Evolutionary conservation across 2,113 vertebrate species (phyloP), one percentile per base, ranked within the genome.

Genomic region (Castor canadensis): DNA sequence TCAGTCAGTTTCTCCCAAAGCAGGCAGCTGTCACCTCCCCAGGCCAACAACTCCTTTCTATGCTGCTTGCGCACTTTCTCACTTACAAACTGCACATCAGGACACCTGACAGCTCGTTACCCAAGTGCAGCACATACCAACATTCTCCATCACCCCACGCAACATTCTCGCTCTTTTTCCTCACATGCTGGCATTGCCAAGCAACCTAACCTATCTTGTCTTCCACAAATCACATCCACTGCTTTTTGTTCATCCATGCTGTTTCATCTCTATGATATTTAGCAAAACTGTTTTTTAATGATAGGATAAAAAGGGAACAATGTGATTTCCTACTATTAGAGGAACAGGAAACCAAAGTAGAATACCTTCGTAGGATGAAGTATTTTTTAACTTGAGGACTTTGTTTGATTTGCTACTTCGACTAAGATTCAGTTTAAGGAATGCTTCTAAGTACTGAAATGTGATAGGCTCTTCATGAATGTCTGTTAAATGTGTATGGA

Each of bases 11-110:
- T 89, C n/a, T 93, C 69, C 90, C 22, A 1, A 67, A 81, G 76
- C 13, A 89, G 69, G 75, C 95, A 95, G 89, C 94, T 77, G 96
- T 96, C 96, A 96, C 64, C 71, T 82, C n/a, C 89, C 45, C 30
- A 4, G 86, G 79, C 86, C 43, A 30, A 49, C 56, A 20, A 7
- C 67, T 89, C 69, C 77, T 60, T 40, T 30, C 66, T 13, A 12
- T 26, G 56, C 35, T 9, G 47, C 72, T 75, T 52, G 62, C 89
- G 80, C 22, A 66, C 67, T 77, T 88, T 43, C 88, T 85, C 92
- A 58, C 73, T 80, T 58, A 43, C 89, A 79, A 86, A 43, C 47
- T 26, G 54, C 6, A 11, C 45, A 32, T 88, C 77, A 38, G 62
- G 32, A 20, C 43, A 45, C 79, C 17, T 64, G 94, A 93, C 87